These are phyloP conservation scores for Otolemur crassicaudatus DNA, from an alignment of 2,797 vertebrate genomes.

Conservation along the genomic window DNA sequence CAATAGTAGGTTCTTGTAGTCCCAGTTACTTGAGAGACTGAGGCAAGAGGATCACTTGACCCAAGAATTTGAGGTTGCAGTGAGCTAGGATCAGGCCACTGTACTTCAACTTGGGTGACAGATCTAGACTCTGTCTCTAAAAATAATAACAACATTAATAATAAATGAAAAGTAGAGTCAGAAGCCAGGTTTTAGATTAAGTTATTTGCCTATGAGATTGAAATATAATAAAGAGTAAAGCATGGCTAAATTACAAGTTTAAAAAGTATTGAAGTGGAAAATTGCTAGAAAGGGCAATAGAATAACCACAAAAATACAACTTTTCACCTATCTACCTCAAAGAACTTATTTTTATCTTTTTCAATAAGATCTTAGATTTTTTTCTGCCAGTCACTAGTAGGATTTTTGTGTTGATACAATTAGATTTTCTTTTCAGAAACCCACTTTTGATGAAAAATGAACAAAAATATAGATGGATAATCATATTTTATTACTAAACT, in stretches of 20 bases:
- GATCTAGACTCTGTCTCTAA: not conserved
- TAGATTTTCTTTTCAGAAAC: slow-evolving; percentile 46
- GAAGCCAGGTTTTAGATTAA: slow-evolving; percentile 47
- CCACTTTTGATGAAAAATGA: slow-evolving; percentile 42
- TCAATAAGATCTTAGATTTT: slow-evolving; percentile 14
- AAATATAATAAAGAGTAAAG: slow-evolving; percentile 57
- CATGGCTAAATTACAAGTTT: slow-evolving; percentile 49
- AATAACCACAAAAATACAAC: not conserved
- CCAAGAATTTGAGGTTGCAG: not conserved
- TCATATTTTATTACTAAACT: slow-evolving; percentile 44
- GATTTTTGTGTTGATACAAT: slow-evolving; percentile 9
- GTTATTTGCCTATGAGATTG: slow-evolving; percentile 17
- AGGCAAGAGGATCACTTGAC: too few relatives aligned
- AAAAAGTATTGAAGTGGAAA: slow-evolving; percentile 63
- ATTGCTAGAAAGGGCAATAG: slow-evolving; percentile 25
- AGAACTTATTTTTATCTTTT: not conserved
- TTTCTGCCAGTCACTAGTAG: not conserved
- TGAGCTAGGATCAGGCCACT: not conserved
- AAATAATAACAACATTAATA: not conserved
- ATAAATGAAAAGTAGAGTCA: not conserved
- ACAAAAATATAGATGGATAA: not conserved
- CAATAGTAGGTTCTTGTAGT: too few relatives aligned
- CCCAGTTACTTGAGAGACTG: too few relatives aligned
- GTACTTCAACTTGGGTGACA: not conserved
- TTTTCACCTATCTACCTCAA: slow-evolving; percentile 8